These are phyloP conservation scores for Gulo gulo DNA, from an alignment of 2,113 vertebrate genomes.

Conservation along the genomic window DNA sequence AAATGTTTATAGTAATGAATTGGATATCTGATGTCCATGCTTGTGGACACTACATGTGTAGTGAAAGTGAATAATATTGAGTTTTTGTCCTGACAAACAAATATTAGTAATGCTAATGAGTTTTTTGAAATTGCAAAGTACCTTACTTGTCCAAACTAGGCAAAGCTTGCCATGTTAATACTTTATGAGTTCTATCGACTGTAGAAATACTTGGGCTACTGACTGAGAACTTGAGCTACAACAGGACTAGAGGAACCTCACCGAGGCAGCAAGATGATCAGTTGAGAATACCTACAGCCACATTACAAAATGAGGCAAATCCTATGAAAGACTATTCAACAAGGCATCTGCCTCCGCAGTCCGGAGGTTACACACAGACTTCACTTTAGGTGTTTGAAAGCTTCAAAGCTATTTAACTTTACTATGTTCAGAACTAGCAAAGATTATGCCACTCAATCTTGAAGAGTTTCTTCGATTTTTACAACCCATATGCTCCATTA, in stretches of 20 bases:
- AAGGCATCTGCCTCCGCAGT: background rate
- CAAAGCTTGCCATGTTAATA: background rate
- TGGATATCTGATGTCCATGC: background rate
- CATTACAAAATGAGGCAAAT: accelerated
- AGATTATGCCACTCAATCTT: background rate
- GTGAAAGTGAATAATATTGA: background rate
- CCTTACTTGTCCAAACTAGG: background rate
- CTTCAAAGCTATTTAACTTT: background rate
- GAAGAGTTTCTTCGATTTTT: background rate
- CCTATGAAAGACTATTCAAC: background rate
- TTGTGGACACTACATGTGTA: background rate
- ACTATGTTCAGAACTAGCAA: background rate
- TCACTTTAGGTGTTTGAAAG: background rate
- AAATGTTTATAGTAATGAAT: background rate
- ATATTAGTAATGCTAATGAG: background rate
- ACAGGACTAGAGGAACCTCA: background rate
- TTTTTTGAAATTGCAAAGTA: background rate
- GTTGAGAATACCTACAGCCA: background rate
- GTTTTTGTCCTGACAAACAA: background rate
- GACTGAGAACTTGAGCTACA: background rate
- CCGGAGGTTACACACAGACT: background rate
- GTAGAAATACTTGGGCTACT: background rate
- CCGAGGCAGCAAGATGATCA: background rate
- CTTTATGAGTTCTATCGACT: background rate
- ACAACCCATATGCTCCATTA: background rate